Evolutionary conservation across 37 sponge, comb jelly and placozoan genomes (phyloP).

Genomic region (Eunapius fragilis): DNA sequence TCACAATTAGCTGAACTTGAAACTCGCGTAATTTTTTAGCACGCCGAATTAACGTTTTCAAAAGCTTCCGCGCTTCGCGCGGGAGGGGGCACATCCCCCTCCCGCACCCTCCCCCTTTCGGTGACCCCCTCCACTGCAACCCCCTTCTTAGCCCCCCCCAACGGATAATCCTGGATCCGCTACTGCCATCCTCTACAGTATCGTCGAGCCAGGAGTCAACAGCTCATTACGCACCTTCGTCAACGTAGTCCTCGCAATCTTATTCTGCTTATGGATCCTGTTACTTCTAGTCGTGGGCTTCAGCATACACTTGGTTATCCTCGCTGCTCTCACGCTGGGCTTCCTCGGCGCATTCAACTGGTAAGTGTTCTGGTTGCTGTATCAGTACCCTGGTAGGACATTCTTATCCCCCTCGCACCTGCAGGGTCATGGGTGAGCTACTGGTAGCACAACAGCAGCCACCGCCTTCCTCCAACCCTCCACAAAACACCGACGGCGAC

Average conservation of each 20-base stretch:
- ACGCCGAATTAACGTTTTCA: too few relatives aligned
- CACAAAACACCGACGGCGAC: background rate
- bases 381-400: background rate
- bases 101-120: too few relatives aligned
- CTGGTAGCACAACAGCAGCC: background rate
- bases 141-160: too few relatives aligned
- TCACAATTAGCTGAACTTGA: too few relatives aligned
- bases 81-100: too few relatives aligned
- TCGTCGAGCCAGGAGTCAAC: conserved; percentile 70
- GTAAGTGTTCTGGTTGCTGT: background rate
- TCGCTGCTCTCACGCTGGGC: conserved; percentile 27
- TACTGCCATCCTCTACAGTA: too few relatives aligned
- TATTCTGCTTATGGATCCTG: conserved; percentile 20
- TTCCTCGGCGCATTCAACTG: conserved; percentile 24
- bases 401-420: background rate
- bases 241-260: conserved; percentile 47
- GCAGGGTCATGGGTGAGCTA: background rate
- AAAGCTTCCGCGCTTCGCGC: too few relatives aligned
- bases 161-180: too few relatives aligned
- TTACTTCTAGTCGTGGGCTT: conserved; percentile 33
- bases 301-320: conserved; percentile 38
- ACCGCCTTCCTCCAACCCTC: background rate
- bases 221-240: conserved; percentile 35
- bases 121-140: too few relatives aligned
- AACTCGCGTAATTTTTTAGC: too few relatives aligned